These are phyloP conservation scores for Drosophila pegasa DNA, from an alignment of 2,888 invertebrate species.

Conservation along the genomic window DNA sequence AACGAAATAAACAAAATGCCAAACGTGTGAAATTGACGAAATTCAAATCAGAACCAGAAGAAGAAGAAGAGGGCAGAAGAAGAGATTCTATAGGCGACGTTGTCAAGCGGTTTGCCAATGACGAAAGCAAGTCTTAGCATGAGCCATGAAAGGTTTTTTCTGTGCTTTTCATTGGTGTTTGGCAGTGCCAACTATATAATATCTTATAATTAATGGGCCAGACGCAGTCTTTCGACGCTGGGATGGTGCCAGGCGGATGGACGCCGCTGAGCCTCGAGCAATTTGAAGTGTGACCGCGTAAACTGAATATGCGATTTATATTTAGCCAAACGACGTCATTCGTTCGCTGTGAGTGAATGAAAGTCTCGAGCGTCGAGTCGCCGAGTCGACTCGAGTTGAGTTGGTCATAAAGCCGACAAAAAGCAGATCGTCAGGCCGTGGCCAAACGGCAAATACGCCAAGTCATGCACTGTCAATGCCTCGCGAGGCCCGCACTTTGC, in stretches of 20 bases:
- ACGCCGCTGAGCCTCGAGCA: slow-evolving; percentile 49
- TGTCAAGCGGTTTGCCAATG: slow-evolving; percentile 56
- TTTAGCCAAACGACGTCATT: slow-evolving; percentile 80
- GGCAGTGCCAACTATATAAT: slow-evolving; percentile 53
- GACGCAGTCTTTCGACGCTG: slow-evolving; percentile 10
- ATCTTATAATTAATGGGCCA: slow-evolving; percentile 55
- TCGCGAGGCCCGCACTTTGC: slow-evolving; percentile 43
- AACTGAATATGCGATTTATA: slow-evolving; percentile 73
- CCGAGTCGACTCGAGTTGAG: slow-evolving; percentile 3
- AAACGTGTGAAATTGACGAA: slow-evolving; percentile 57
- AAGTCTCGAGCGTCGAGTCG: slow-evolving; percentile 53
- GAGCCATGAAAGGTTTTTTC: slow-evolving; percentile 10
- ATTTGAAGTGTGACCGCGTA: slow-evolving; percentile 73
- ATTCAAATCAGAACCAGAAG: slow-evolving; percentile 8
- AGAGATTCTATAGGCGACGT: slow-evolving; percentile 2
- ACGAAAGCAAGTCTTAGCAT: slow-evolving; percentile 37
- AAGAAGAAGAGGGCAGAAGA: slow-evolving; percentile 8
- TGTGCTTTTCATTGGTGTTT: slow-evolving; percentile 28
- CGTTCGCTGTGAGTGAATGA: slow-evolving; percentile 62
- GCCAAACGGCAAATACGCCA: slow-evolving; percentile 31
- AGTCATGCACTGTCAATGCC: slow-evolving; percentile 60
- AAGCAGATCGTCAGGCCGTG: slow-evolving; percentile 46
- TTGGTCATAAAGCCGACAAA: slow-evolving; percentile 38
- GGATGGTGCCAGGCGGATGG: slow-evolving; percentile 57
- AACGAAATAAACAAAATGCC: slow-evolving; percentile 49